Conservation (phyloP, 2,888 invertebrate genomes). For the Herminia tarsipennalis region DNA sequence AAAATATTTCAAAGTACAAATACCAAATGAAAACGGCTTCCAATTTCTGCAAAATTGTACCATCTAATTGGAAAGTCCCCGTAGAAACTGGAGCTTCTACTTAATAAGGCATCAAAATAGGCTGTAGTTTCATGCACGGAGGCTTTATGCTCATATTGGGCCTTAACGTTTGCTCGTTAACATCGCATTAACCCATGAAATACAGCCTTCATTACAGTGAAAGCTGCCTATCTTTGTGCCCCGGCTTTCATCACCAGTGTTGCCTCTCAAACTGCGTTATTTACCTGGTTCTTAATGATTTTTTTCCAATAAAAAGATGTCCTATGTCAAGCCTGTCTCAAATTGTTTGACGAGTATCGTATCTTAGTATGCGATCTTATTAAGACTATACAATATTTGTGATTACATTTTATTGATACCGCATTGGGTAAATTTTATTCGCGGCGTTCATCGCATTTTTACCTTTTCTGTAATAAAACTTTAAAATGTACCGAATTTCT, state of each 20-base stretch:
- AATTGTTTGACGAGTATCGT: too few relatives aligned
- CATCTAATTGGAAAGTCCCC: conserved; percentile 10
- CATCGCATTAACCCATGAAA: conserved; percentile 55
- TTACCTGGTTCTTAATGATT: too few relatives aligned
- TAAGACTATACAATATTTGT: too few relatives aligned
- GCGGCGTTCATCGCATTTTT: too few relatives aligned
- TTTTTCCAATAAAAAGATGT: too few relatives aligned
- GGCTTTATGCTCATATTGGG: conserved; percentile 43
- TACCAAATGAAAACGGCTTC: conserved; percentile 5
- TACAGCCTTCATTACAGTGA: conserved; percentile 40
- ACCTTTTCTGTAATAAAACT: too few relatives aligned
- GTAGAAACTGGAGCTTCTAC: conserved; percentile 20
- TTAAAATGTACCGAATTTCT: too few relatives aligned
- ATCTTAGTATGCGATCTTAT: too few relatives aligned
- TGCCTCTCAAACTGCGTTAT: neutral
- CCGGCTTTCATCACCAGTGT: conserved; percentile 16
- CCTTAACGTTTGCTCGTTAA: conserved; percentile 53
- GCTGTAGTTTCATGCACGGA: conserved; percentile 28
- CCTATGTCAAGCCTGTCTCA: too few relatives aligned
- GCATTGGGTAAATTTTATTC: too few relatives aligned
- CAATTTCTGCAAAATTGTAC: neutral
- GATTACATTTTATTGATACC: too few relatives aligned
- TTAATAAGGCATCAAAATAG: conserved; percentile 41
- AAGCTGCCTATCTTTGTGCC: conserved; percentile 46
- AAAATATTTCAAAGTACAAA: neutral